Conservation (phyloP, 2,797 vertebrate genomes). For the Sphaeramia orbicularis region DNA sequence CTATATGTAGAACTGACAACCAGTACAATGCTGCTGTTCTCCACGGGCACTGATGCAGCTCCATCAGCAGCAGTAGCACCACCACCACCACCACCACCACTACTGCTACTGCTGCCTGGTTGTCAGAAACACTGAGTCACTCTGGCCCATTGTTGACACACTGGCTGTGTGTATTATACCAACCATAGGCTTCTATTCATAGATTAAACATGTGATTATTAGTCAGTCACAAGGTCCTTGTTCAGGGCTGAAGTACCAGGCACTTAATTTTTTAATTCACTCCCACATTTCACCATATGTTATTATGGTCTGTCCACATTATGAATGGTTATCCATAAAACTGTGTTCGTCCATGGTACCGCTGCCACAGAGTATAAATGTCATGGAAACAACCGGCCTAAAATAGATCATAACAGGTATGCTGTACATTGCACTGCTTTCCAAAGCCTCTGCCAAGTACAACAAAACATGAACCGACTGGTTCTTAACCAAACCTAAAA, state of each 20-base stretch:
- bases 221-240: slow-evolving; percentile 71
- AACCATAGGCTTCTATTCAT: slow-evolving; percentile 77
- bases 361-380: slow-evolving; percentile 39
- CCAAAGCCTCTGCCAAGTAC: slow-evolving; percentile 44
- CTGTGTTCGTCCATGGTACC: slow-evolving; percentile 47
- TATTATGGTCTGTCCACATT: slow-evolving; percentile 73
- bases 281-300: slow-evolving; percentile 50
- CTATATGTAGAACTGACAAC: slow-evolving; percentile 47
- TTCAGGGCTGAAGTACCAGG: slow-evolving; percentile 51
- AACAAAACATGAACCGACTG: slow-evolving; percentile 40
- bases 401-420: slow-evolving; percentile 52
- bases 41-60: slow-evolving; percentile 59
- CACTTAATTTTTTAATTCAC: slow-evolving; percentile 58
- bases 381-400: slow-evolving; percentile 35
- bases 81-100: slow-evolving; percentile 41
- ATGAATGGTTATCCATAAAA: slow-evolving; percentile 64
- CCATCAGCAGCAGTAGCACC: slow-evolving; percentile 31
- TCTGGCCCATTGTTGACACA: slow-evolving; percentile 52
- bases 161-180: slow-evolving; percentile 55
- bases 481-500: slow-evolving; percentile 12
- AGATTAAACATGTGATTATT: slow-evolving; percentile 71
- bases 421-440: slow-evolving; percentile 43
- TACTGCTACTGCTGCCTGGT: slow-evolving; percentile 32
- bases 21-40: slow-evolving; percentile 78
- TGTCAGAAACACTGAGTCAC: slow-evolving; percentile 78